phyloP scores from a whole-genome alignment of 2,888 invertebrate species.

The Cheilosia grossa region DNA sequence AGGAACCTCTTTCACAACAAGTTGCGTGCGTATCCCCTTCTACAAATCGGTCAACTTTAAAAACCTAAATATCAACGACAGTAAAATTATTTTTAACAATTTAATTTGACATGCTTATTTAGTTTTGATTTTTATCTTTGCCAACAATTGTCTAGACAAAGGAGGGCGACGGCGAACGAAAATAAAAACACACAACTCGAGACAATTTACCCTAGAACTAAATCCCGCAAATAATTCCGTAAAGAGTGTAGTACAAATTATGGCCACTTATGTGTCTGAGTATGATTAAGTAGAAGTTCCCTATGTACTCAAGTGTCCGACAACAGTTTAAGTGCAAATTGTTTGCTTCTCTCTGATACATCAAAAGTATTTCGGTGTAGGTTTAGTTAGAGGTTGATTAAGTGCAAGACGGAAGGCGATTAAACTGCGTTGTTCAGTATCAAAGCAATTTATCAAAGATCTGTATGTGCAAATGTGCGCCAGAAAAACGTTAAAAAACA shows the following conservation, averaged over 20 bases:
- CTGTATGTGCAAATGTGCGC: too few species aligned
- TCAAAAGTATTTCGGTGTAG: not conserved
- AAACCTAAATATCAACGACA: slow-evolving; percentile 34
- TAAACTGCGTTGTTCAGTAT: too few species aligned
- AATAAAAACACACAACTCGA: slow-evolving; percentile 14
- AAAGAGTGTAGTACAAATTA: slow-evolving; percentile 10
- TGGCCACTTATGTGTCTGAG: slow-evolving; percentile 19
- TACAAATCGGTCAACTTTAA: slow-evolving; percentile 20
- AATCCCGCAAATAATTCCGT: slow-evolving; percentile 23
- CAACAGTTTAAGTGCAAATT: slow-evolving; percentile 49
- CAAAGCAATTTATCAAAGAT: too few species aligned
- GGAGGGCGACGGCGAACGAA: not conserved
- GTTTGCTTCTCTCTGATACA: not conserved
- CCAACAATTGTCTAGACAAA: slow-evolving; percentile 50
- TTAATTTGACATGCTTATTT: slow-evolving; percentile 48
- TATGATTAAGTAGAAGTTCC: slow-evolving; percentile 26
- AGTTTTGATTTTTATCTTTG: slow-evolving; percentile 8
- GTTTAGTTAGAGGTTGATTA: not conserved
- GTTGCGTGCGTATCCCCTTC: too few species aligned
- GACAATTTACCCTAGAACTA: slow-evolving; percentile 7
- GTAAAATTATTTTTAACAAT: slow-evolving; percentile 40
- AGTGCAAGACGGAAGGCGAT: not conserved
- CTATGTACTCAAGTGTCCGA: slow-evolving; percentile 17
- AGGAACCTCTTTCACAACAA: too few species aligned
- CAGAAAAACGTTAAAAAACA: too few species aligned